A percentile compares a stretch with the other conserved stretches of the same genome.
These are phyloP conservation scores for Conger conger DNA, from an alignment of 2,113 vertebrate genomes.

Conservation along the genomic window DNA sequence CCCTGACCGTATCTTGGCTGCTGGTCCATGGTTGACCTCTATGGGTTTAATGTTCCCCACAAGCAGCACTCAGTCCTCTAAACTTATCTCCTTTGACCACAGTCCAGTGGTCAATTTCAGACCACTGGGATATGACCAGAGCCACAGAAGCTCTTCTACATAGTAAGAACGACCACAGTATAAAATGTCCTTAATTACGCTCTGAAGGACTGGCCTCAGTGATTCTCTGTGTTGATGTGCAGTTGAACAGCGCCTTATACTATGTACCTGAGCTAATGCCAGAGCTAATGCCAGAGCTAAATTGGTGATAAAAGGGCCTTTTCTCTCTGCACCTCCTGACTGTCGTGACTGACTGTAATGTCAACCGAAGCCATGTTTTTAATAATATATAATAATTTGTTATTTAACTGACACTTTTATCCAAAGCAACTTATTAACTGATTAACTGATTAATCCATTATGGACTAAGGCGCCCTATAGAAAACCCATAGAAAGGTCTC, in stretches of 20 bases:
- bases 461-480: too few relatives aligned
- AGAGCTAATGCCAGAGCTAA: not conserved
- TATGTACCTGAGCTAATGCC: not conserved
- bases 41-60: conserved; percentile 8
- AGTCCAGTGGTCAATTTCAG: conserved; percentile 27
- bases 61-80: not conserved
- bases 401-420: too few relatives aligned
- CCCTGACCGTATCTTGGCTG: not conserved
- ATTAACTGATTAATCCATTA: too few relatives aligned
- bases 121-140: not conserved
- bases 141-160: conserved; percentile 30
- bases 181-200: not conserved
- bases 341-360: not conserved
- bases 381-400: too few relatives aligned
- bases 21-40: not conserved
- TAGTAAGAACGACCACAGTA: conserved; percentile 16
- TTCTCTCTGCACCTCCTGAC: not conserved
- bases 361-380: not conserved
- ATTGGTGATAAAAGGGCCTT: not conserved
- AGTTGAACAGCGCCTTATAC: not conserved
- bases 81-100: conserved; percentile 42
- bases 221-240: not conserved
- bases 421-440: too few relatives aligned
- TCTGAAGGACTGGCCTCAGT: not conserved
- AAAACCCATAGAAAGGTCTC: too few relatives aligned